phyloP scores from a whole-genome alignment of 2,797 vertebrate genomes.

The Acrossocheilus fasciatus region DNA sequence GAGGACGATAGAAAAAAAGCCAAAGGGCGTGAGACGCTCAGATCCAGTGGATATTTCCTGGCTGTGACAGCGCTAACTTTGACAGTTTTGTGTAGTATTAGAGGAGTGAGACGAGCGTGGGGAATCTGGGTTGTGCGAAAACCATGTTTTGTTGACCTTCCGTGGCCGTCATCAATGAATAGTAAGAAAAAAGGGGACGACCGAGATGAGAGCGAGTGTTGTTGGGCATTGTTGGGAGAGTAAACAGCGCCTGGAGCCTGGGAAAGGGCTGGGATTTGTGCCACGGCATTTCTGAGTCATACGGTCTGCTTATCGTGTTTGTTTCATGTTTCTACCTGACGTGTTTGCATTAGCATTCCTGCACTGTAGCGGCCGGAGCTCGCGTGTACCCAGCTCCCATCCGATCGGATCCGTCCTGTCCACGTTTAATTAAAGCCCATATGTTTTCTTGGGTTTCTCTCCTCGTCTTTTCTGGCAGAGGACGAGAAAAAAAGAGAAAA shows the following conservation, averaged over 20 bases:
- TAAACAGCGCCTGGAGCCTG: conserved; percentile 73
- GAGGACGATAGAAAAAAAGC: conserved; percentile 36
- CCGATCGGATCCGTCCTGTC: conserved; percentile 51
- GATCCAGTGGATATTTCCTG: conserved; percentile 54
- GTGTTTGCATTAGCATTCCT: conserved; percentile 65
- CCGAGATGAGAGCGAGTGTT: conserved; percentile 48
- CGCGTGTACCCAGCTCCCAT: conserved; percentile 52
- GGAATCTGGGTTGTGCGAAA: conserved; percentile 31
- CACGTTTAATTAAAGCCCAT: conserved; percentile 65
- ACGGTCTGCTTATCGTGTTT: conserved; percentile 65
- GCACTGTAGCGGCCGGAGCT: conserved; percentile 12
- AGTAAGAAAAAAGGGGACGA: conserved; percentile 49
- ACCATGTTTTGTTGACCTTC: conserved; percentile 54
- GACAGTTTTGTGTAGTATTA: conserved; percentile 43
- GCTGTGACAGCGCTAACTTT: conserved; percentile 46
- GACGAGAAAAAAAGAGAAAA: conserved; percentile 51
- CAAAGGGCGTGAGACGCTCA: conserved; percentile 42
- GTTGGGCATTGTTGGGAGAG: conserved; percentile 58
- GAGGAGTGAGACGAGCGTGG: conserved; percentile 23
- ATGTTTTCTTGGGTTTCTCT: conserved; percentile 64
- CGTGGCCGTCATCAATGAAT: conserved; percentile 50
- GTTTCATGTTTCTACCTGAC: conserved; percentile 59
- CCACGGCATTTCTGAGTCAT: conserved; percentile 75
- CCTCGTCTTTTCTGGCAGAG: conserved; percentile 42
- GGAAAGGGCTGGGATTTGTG: conserved; percentile 75